Evolutionary conservation across 2,888 invertebrate genomes (phyloP).

Genomic region (Hydrotaea diabolus): DNA sequence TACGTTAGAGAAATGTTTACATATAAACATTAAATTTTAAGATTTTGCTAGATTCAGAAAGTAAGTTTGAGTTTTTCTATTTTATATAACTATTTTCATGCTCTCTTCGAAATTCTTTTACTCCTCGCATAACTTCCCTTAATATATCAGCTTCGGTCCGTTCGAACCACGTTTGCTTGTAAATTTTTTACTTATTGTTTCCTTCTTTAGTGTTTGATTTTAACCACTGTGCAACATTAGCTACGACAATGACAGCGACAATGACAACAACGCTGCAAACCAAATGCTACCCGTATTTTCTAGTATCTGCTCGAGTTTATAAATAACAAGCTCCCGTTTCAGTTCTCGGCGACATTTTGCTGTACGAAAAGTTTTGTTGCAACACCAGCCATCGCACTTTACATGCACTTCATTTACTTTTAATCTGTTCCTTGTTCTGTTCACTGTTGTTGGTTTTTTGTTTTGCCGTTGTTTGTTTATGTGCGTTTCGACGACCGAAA

Average conservation of each 20-base stretch:
- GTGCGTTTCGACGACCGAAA: conserved; percentile 2
- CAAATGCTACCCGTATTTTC: not conserved
- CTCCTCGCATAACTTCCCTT: too few relatives aligned
- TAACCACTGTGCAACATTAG: not conserved
- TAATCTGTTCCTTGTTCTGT: conserved; percentile 32
- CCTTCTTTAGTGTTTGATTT: too few relatives aligned
- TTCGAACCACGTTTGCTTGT: too few relatives aligned
- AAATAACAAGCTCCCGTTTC: conserved; percentile 43
- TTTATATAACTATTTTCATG: too few relatives aligned
- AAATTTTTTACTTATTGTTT: too few relatives aligned
- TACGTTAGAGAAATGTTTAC: too few relatives aligned
- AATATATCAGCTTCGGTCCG: too few relatives aligned
- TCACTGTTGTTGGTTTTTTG: not conserved
- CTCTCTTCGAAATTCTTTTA: too few relatives aligned
- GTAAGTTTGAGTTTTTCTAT: too few relatives aligned
- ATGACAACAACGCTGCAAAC: not conserved
- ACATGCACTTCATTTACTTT: conserved; percentile 62
- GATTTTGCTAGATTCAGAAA: too few relatives aligned
- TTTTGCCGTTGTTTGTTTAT: conserved; percentile 5
- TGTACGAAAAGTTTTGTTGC: not conserved
- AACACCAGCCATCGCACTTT: conserved; percentile 48
- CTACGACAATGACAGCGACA: not conserved
- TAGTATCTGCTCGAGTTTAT: conserved; percentile 53
- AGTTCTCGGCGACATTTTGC: conserved; percentile 2
- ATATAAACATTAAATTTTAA: too few relatives aligned